Conservation (phyloP, 2,888 invertebrate species). For the Meiosimyza platycephala region DNA sequence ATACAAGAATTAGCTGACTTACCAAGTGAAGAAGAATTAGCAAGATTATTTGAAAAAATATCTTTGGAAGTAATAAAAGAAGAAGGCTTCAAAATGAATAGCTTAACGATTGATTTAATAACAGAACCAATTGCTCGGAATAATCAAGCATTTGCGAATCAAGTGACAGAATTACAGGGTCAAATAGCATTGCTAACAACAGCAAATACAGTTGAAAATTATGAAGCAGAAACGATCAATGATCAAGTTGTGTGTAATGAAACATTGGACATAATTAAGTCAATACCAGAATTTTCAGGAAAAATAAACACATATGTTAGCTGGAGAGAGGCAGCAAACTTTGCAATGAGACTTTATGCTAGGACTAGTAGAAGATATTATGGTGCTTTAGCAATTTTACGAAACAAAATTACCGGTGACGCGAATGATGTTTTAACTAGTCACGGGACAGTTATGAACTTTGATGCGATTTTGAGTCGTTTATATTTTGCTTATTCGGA, state of each 20-base stretch:
- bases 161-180: neutral
- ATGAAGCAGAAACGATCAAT: neutral
- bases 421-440: slow-evolving; percentile 31
- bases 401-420: slow-evolving; percentile 14
- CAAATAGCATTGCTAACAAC: neutral
- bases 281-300: slow-evolving; percentile 32
- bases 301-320: slow-evolving; percentile 26
- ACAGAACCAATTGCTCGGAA: no score
- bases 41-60: no score
- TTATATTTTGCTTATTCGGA: slow-evolving; percentile 38
- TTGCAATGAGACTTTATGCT: slow-evolving; percentile 18
- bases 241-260: slow-evolving; percentile 21
- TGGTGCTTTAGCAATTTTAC: slow-evolving; percentile 22
- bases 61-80: no score
- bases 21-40: no score
- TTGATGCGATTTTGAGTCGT: slow-evolving; percentile 33
- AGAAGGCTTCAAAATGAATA: no score
- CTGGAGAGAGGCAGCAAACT: slow-evolving; percentile 35
- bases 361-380: slow-evolving; percentile 29
- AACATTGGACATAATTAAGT: slow-evolving; percentile 28
- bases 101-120: no score
- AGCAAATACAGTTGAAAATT: neutral
- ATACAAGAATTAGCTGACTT: no score
- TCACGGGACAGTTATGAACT: slow-evolving; percentile 39
- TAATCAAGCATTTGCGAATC: no score